phyloP scores from a whole-genome alignment of 2,113 vertebrate genomes.

The Psettodes erumei region DNA sequence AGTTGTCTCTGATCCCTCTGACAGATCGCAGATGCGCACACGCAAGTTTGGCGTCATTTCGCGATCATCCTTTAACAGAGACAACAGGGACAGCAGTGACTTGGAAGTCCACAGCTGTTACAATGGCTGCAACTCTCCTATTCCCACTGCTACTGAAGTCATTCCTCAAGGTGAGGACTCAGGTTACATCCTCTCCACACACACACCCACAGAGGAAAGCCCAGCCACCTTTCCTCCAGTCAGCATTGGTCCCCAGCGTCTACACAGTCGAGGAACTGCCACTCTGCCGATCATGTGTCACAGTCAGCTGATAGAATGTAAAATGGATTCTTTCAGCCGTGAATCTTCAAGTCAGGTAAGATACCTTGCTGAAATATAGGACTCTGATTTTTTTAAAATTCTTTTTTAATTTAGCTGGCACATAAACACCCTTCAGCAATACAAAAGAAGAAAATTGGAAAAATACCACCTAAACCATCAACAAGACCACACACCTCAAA shows the following conservation, averaged over 20 bases:
- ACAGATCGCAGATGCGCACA: conserved; percentile 85
- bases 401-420: too few relatives aligned
- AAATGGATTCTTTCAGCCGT: conserved; percentile 79
- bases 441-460: too few relatives aligned
- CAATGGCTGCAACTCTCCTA: conserved; percentile 3
- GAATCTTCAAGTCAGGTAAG: conserved; percentile 86
- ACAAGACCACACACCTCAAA: too few relatives aligned
- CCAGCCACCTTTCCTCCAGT: conserved; percentile 1
- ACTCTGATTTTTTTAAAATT: neutral
- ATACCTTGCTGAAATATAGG: conserved; percentile 51
- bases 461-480: too few relatives aligned
- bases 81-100: conserved; percentile 77
- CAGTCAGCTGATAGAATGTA: conserved; percentile 79
- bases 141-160: conserved; percentile 77
- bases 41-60: conserved; percentile 96
- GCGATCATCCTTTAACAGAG: conserved; percentile 78
- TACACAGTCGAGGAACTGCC: conserved; percentile 59
- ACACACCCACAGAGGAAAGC: conserved; percentile 52
- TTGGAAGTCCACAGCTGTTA: conserved; percentile 47
- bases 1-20: conserved; percentile 70
- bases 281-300: conserved; percentile 70
- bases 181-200: conserved; percentile 39
- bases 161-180: conserved; percentile 62
- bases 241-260: conserved; percentile 42
- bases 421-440: too few relatives aligned